Conservation (phyloP, 2,113 vertebrate genomes). For the Mesembrinibis cayennensis region DNA sequence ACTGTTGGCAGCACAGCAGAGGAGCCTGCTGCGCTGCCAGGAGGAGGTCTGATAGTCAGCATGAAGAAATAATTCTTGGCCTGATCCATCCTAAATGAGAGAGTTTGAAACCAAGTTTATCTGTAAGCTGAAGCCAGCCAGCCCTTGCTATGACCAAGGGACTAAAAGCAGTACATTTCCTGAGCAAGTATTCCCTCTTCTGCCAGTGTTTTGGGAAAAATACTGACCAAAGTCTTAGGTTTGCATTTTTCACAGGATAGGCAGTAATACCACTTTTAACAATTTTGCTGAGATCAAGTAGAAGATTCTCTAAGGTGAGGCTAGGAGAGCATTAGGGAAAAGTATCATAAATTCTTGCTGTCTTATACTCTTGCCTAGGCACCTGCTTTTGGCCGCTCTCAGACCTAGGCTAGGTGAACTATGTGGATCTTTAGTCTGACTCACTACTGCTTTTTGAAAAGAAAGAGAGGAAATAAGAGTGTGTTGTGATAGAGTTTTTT, state of each 20-base stretch:
- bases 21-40: neutral
- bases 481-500: neutral
- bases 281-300: neutral
- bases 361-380: neutral
- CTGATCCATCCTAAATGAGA: neutral
- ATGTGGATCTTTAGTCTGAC: neutral
- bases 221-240: neutral
- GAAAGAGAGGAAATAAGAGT: neutral
- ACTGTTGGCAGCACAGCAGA: conserved; percentile 8
- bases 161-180: neutral
- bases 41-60: neutral
- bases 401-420: neutral
- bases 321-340: neutral
- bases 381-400: neutral
- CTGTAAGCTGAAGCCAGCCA: neutral
- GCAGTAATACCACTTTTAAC: neutral
- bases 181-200: neutral
- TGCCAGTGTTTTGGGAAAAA: neutral
- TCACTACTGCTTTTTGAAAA: neutral
- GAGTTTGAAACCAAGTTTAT: neutral
- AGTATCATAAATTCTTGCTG: neutral
- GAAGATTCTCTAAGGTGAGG: neutral
- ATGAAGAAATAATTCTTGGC: neutral
- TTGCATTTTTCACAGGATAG: neutral
- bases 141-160: neutral